These are phyloP conservation scores for Myripristis murdjan DNA, from an alignment of 2,797 vertebrate species.

Conservation along the genomic window DNA sequence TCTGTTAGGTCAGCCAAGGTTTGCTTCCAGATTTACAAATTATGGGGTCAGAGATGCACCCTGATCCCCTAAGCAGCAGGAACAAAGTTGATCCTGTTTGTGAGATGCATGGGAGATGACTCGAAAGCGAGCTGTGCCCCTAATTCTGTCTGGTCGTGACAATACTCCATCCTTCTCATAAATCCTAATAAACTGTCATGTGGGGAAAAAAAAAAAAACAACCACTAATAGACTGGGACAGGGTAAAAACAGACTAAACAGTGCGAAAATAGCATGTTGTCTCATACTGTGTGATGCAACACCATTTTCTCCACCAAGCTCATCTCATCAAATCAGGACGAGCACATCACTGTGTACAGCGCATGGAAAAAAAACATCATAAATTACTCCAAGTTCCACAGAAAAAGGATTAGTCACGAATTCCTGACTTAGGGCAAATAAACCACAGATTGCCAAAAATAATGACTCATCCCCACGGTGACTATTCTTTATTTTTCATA, in stretches of 20 bases:
- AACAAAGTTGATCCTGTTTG: too few species aligned
- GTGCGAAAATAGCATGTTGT: constrained; percentile 6
- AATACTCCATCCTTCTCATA: background rate
- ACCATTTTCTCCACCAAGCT: constrained; percentile 50
- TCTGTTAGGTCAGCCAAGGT: constrained; percentile 25
- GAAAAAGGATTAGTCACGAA: constrained; percentile 54
- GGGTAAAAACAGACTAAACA: constrained; percentile 24
- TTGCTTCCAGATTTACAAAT: constrained; percentile 3
- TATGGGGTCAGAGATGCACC: background rate
- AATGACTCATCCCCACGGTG: constrained; percentile 37
- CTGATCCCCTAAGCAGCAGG: constrained; percentile 10
- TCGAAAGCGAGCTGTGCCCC: too few species aligned
- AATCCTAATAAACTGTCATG: background rate
- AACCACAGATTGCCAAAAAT: constrained; percentile 24
- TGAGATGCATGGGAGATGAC: too few species aligned
- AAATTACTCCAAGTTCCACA: constrained; percentile 34
- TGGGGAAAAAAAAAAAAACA: constrained; percentile 19
- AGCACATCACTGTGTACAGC: constrained; percentile 10
- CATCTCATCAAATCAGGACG: constrained; percentile 39
- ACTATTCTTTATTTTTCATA: constrained; percentile 18
- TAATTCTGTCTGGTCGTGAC: background rate
- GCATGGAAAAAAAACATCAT: constrained; percentile 7
- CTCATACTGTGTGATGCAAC: constrained; percentile 49
- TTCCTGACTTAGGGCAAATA: constrained; percentile 43
- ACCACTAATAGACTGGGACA: constrained; percentile 25